phyloP scores from a whole-genome alignment of 1,140 invertebrate genomes.

The Drosophila lini region DNA sequence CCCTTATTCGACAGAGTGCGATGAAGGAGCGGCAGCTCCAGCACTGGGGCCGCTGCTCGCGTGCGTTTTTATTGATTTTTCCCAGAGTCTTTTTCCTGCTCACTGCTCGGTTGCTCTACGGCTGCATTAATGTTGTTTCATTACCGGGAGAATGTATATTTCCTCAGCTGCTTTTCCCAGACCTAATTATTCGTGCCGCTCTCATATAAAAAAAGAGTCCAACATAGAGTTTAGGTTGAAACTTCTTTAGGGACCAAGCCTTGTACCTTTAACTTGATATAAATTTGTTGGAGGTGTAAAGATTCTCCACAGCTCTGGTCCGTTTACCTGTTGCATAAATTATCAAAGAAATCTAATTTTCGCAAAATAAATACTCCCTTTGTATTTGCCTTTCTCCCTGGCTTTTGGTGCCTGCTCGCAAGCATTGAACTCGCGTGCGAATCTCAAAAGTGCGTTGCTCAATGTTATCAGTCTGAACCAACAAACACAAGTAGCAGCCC shows the following conservation, averaged over 20 bases:
- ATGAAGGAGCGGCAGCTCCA: constrained; percentile 8
- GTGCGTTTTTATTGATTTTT: constrained; percentile 77
- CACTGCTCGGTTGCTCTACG: constrained; percentile 4
- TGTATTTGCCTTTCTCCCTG: neutral
- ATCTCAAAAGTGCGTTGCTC: constrained; percentile 2
- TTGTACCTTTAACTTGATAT: neutral
- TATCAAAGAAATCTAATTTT: constrained; percentile 11
- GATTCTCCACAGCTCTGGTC: neutral
- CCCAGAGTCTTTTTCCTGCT: constrained; percentile 39
- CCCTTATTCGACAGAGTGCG: neutral
- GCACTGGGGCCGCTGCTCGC: constrained; percentile 36
- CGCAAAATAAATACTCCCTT: constrained; percentile 7
- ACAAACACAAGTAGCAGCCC: constrained; percentile 3
- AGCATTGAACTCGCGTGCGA: constrained; percentile 14
- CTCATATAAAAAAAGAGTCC: neutral
- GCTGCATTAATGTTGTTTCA: constrained; percentile 15
- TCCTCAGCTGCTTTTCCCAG: neutral
- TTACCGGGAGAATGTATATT: constrained; percentile 10
- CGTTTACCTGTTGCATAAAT: constrained; percentile 48
- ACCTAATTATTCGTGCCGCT: neutral
- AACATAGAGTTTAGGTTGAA: neutral
- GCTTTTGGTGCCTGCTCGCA: neutral
- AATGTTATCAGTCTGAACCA: constrained; percentile 13
- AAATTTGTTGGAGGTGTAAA: neutral
- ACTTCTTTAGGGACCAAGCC: neutral